Conservation (phyloP, 2,797 vertebrate species). For the Astyanax mexicanus region DNA sequence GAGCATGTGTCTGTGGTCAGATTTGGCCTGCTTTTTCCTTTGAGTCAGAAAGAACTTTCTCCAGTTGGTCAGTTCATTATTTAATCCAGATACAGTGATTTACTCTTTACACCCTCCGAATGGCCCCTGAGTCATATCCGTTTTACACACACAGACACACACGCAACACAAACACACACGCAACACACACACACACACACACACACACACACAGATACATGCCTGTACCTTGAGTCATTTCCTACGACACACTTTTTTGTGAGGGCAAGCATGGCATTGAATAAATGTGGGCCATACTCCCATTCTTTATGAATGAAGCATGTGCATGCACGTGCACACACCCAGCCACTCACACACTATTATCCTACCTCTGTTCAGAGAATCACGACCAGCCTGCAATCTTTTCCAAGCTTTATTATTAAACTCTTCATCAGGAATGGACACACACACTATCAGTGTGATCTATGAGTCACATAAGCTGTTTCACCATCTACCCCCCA, state of each 20-base stretch:
- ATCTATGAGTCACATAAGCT: not conserved
- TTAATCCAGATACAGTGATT: conserved; percentile 52
- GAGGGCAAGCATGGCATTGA: not conserved
- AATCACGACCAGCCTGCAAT: not conserved
- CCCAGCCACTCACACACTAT: conserved; percentile 23
- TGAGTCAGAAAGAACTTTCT: conserved; percentile 71
- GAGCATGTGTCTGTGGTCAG: conserved; percentile 47
- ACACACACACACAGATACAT: conserved; percentile 40
- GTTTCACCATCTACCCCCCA: not conserved
- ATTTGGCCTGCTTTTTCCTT: conserved; percentile 45
- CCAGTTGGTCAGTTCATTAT: conserved; percentile 36
- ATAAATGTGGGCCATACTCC: conserved; percentile 3
- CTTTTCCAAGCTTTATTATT: not conserved
- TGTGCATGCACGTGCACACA: conserved; percentile 27
- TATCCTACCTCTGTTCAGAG: not conserved
- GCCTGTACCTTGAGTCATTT: conserved; percentile 46
- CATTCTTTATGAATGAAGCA: conserved; percentile 12
- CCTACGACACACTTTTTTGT: conserved; percentile 9
- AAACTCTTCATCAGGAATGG: not conserved
- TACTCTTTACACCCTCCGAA: conserved; percentile 45
- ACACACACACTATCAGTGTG: not conserved
- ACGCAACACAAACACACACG: conserved; percentile 27
- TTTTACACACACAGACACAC: conserved; percentile 37
- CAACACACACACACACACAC: conserved; percentile 35
- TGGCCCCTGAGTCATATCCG: conserved; percentile 61